Percentiles rank a stretch among this genome's conserved stretches.
phyloP scores from a whole-genome alignment of 1,140 invertebrate genomes.

The Dysdera silvatica region DNA sequence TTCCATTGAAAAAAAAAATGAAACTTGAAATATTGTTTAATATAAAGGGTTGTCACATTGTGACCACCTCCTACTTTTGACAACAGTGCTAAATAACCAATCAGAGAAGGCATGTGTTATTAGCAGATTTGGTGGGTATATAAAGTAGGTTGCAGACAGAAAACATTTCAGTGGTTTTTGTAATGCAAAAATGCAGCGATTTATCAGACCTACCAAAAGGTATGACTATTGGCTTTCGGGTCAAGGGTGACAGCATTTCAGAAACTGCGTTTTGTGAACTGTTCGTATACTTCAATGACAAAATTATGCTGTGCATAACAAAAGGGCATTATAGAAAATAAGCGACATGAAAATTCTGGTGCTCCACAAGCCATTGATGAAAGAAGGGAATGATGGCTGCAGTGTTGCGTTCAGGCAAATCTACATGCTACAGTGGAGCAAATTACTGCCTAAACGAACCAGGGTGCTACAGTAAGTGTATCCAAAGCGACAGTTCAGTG shows the following conservation, averaged over 20 bases:
- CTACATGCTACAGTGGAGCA: no score
- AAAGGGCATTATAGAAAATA: constrained; percentile 2
- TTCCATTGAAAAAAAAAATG: no score
- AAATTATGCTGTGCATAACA: neutral
- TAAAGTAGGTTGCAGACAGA: neutral
- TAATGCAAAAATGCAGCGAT: neutral
- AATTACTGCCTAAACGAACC: no score
- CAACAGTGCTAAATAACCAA: no score
- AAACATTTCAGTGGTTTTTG: neutral
- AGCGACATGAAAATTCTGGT: neutral
- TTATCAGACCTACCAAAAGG: neutral
- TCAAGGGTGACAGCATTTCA: neutral
- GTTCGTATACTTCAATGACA: neutral
- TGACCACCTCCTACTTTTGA: no score
- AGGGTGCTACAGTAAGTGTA: no score
- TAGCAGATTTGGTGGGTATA: neutral
- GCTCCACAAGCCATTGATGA: neutral
- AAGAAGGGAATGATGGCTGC: neutral
- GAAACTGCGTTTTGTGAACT: constrained; percentile 1
- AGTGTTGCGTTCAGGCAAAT: no score
- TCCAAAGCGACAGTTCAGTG: no score
- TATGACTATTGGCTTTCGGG: constrained; percentile 3
- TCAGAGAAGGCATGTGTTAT: no score
- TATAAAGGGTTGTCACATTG: no score
- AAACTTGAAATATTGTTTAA: no score